Percentiles rank a stretch among this genome's conserved stretches.
Conservation (phyloP, 2,113 vertebrate species). For the Sinocyclocheilus anshuiensis region DNA sequence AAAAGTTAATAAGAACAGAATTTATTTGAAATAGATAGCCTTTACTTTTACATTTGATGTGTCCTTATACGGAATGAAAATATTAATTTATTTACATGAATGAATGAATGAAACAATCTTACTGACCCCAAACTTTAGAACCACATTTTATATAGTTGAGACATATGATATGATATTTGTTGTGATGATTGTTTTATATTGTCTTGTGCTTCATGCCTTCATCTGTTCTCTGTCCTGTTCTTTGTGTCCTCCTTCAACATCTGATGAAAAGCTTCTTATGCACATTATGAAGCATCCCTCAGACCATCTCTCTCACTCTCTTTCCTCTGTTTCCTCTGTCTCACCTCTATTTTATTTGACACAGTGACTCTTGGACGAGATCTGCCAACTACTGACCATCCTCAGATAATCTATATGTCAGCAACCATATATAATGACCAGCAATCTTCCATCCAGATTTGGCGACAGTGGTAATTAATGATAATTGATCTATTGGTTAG, state of each 20-base stretch:
- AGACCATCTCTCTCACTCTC: neutral
- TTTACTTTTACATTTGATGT: no score
- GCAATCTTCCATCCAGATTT: neutral
- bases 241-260: neutral
- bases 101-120: no score
- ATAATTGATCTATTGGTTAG: neutral
- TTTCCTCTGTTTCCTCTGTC: neutral
- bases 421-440: neutral
- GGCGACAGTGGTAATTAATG: neutral
- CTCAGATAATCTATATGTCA: neutral
- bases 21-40: no score
- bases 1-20: no score
- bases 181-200: neutral
- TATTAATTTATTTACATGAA: no score
- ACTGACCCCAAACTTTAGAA: no score
- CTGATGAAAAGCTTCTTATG: neutral
- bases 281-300: neutral
- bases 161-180: neutral
- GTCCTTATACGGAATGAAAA: no score
- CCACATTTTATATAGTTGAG: no score
- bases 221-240: neutral
- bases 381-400: neutral
- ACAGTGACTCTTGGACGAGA: neutral
- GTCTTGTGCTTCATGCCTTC: neutral
- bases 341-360: neutral